Evolutionary conservation across 1,140 invertebrate genomes (phyloP), one percentile per base, ranked within the genome.

Genomic region (Drosophila chauvacae): DNA sequence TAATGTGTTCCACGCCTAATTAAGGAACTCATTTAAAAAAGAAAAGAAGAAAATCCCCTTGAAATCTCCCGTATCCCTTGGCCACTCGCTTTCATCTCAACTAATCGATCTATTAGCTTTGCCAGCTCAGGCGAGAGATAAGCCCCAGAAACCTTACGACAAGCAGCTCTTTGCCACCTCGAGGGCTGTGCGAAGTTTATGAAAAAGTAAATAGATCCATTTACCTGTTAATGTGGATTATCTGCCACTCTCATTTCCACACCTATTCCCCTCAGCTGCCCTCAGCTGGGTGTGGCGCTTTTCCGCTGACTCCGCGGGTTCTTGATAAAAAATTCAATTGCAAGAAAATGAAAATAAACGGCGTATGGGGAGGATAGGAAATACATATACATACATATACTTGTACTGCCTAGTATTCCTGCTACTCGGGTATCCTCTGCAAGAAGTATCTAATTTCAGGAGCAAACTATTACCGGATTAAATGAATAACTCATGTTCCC

Each of bases 201-300:
- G 23, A 69, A 69, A 51, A 65, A 45, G 65, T 65, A 66, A 69
- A 69, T 69, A 69, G 60, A 69, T 37, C 47, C 66, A 69, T 69
- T 65, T 64, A 53, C 66, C 66, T 72, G 65, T 70, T 70, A 70
- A 70, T 45, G 35, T 55, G 66, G 28, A 56, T 48, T 68, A 68
- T n/a, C 47, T 23, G 68, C 42, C 68, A 47, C 39, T 68, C 23
- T 33, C 35, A 35, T 23, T 56, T 37, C 55, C 16, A 48, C 58
- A 48, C 58, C 57, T 71, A 56, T 50, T 10, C 42, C 51, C 53
- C 51, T 33, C 16, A 39, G 45, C 23, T 9, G 9, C 9, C 41
- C 30, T 23, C 23, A 23, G 7, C 30, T 30, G 9, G 30, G 30
- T 30, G 30, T 30, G 33, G 7, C 3, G 2, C 11, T 14, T 23